A percentile compares a stretch with the other conserved stretches of the same genome.
Conservation (phyloP, 2,113 vertebrate species). For the Beaufortia kweichowensis region DNA sequence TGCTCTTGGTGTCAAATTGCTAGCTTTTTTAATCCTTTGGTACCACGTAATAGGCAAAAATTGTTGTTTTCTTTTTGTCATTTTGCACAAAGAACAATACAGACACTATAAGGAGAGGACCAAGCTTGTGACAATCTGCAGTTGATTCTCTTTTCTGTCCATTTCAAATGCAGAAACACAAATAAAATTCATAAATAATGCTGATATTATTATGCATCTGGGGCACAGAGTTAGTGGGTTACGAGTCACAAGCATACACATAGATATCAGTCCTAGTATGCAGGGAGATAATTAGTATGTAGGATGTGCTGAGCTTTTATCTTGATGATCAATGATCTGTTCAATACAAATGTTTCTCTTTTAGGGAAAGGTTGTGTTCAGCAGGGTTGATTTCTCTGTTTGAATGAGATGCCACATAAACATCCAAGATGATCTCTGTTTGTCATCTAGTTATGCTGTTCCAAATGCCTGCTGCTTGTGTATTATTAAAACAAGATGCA, state of each 20-base stretch:
- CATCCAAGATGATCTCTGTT: slow-evolving; percentile 16
- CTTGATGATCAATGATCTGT: slow-evolving; percentile 5
- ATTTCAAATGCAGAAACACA: not conserved
- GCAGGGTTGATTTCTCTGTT: slow-evolving; percentile 9
- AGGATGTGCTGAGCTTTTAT: not conserved
- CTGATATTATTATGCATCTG: slow-evolving; percentile 31
- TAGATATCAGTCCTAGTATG: not conserved
- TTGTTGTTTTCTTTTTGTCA: slow-evolving; percentile 1
- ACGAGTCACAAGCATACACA: not conserved
- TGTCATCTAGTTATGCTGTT: not conserved
- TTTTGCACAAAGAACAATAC: slow-evolving; percentile 23
- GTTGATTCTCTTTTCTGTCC: not conserved
- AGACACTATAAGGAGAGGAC: not conserved
- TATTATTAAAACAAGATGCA: not conserved
- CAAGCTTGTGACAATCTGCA: not conserved
- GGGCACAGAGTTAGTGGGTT: slow-evolving; percentile 20
- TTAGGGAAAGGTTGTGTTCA: not conserved
- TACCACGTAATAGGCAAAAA: not conserved
- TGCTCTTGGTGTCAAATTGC: not conserved
- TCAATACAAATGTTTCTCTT: not conserved
- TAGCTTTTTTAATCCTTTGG: slow-evolving; percentile 4
- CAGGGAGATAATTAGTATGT: not conserved
- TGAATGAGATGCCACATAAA: slow-evolving; percentile 2
- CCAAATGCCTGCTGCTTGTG: not conserved
- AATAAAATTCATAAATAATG: slow-evolving; percentile 13